Conservation (phyloP, 2,113 vertebrate species). For the Lagenorhynchus albirostris region DNA sequence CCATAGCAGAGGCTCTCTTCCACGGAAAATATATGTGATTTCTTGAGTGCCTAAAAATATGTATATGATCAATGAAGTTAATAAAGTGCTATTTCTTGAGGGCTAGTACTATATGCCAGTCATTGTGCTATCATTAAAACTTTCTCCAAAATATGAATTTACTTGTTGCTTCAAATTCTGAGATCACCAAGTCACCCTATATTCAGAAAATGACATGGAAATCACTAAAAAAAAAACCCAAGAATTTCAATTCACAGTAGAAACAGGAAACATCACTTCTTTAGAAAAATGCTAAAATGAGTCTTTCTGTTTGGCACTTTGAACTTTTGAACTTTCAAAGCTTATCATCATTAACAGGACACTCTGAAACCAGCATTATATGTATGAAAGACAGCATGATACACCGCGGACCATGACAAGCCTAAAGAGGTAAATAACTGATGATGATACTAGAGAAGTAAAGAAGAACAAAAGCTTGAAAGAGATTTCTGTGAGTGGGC, state of each 20-base stretch:
- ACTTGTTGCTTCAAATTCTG: background rate
- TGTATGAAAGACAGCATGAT: background rate
- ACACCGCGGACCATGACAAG: accelerated
- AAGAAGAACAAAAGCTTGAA: background rate
- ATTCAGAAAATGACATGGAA: background rate
- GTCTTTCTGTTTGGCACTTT: background rate
- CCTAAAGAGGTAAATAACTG: background rate
- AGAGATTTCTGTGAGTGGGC: background rate
- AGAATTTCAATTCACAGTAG: background rate
- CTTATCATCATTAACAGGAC: background rate
- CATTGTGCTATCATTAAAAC: background rate
- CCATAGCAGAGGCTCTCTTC: background rate
- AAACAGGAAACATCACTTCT: background rate
- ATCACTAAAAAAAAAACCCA: background rate
- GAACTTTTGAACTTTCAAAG: background rate
- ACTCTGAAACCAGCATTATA: background rate
- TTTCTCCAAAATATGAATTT: background rate
- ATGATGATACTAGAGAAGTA: background rate
- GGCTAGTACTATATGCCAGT: background rate
- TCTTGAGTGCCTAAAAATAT: background rate
- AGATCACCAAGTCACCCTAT: background rate
- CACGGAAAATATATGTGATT: background rate
- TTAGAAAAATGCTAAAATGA: background rate
- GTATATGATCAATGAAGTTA: background rate
- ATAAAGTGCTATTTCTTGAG: background rate